These are phyloP conservation scores for Macrosoma leucophasiata DNA, from an alignment of 2,888 invertebrate genomes.

Conservation along the genomic window DNA sequence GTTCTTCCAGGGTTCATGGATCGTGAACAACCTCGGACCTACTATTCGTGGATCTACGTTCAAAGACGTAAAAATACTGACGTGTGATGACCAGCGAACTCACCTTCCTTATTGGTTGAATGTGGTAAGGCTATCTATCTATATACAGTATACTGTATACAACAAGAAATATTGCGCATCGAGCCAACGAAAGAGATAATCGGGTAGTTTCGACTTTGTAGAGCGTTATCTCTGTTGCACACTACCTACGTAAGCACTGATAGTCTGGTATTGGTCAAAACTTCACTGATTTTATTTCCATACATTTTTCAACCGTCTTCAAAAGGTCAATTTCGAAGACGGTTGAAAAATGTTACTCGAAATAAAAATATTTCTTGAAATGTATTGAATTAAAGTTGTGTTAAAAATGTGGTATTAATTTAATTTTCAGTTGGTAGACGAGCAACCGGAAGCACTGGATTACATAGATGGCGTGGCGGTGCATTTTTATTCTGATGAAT, in stretches of 20 bases:
- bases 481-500: constrained; percentile 86
- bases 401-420: not conserved
- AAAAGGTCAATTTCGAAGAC: not conserved
- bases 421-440: constrained; percentile 43
- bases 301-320: not conserved
- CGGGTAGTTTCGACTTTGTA: no score
- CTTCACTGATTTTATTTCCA: not conserved
- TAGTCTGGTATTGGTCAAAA: not conserved
- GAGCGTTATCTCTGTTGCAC: no score
- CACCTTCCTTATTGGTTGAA: constrained; percentile 80
- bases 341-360: not conserved
- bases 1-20: constrained; percentile 77
- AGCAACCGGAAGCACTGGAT: constrained; percentile 53
- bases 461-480: constrained; percentile 84
- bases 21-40: constrained; percentile 84
- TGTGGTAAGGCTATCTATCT: constrained; percentile 52
- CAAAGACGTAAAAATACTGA: constrained; percentile 79
- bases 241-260: not conserved
- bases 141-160: not conserved
- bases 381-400: not conserved
- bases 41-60: constrained; percentile 75
- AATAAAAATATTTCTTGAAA: not conserved
- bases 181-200: not conserved
- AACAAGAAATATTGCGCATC: not conserved
- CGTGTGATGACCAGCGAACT: constrained; percentile 84